Evolutionary conservation across 2,888 invertebrate genomes (phyloP), one percentile per base, ranked within the genome.

Genomic region (Conchocele bisecta): DNA sequence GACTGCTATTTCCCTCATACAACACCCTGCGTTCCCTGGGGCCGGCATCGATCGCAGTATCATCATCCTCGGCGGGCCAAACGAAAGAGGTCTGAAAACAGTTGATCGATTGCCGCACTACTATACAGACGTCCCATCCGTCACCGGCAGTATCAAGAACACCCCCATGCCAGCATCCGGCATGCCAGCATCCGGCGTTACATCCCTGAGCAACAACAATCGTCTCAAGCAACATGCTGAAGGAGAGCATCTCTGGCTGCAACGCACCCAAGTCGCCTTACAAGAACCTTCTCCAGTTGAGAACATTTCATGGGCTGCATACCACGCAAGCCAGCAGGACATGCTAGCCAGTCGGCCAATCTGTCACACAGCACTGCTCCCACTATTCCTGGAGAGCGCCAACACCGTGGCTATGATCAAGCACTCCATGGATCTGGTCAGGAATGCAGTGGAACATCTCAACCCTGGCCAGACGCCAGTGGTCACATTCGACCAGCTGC

Each of bases 391-490:
- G 7, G 84, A 82, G 29, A 28, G 66, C 28, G 73, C 82, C 5
- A 59, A 74, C 11, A 69, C 77, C 28, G 60, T 70, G n/a, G 70
- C 81, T 2, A 85, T 80, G 80, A 61, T 85, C 13, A 46, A 51
- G 11, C 82, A 85, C 70, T 39, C 28, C 24, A 84, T 85, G 73
- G 57, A 79, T 28, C 51, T 64, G 22, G 53, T 79, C 7, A 26
- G 9, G n/a, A 26, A 48, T 4, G 66, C 65, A 13, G 51, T 57
- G n/a, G n/a, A n/a, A n/a, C n/a, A n/a, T 31, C 69, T 86, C 1
- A 84, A 87, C 61, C 81, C 81, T n/a, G 73, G 76, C 11, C 83
- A 86, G 59, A 48, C 59, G 15, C 79, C 84, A n/a, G 85, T 85
- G 9, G 58, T 86, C 3, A 54, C 79, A 24, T 39, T 53, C n/a